A percentile compares a stretch with the other conserved stretches of the same genome.
Conservation (phyloP, 2,797 vertebrate genomes). For the Hemitrygon akajei region DNA sequence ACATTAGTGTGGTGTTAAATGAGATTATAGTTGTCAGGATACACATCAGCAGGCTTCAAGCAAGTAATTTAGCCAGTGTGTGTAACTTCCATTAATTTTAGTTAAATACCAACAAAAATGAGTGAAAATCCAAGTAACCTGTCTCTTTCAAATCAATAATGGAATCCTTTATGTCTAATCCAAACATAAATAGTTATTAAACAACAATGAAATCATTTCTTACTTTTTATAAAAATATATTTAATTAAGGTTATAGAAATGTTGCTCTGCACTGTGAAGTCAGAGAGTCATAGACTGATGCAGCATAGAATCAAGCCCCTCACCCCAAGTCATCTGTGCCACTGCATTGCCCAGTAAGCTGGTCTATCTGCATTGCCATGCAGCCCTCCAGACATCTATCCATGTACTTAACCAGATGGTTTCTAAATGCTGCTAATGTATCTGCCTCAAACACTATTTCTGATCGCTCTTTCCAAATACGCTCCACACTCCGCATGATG, state of each 20-base stretch:
- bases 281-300: too few species aligned
- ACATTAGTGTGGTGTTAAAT: neutral
- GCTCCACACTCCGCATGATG: too few species aligned
- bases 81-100: slow-evolving; percentile 11
- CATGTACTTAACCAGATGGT: too few species aligned
- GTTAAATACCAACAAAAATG: neutral
- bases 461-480: too few species aligned
- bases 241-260: neutral
- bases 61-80: neutral
- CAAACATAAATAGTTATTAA: neutral
- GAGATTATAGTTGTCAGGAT: neutral
- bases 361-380: too few species aligned
- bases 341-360: too few species aligned
- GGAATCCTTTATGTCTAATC: neutral
- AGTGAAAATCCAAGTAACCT: neutral
- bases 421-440: too few species aligned
- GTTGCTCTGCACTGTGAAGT: neutral
- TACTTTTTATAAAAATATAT: neutral
- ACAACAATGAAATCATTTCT: too few species aligned
- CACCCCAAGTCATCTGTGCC: too few species aligned
- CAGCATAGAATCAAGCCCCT: too few species aligned
- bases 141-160: neutral
- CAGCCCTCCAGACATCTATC: too few species aligned
- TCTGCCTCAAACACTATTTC: too few species aligned
- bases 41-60: neutral